Conservation (phyloP, 2,113 vertebrate genomes). For the Pithys albifrons region DNA sequence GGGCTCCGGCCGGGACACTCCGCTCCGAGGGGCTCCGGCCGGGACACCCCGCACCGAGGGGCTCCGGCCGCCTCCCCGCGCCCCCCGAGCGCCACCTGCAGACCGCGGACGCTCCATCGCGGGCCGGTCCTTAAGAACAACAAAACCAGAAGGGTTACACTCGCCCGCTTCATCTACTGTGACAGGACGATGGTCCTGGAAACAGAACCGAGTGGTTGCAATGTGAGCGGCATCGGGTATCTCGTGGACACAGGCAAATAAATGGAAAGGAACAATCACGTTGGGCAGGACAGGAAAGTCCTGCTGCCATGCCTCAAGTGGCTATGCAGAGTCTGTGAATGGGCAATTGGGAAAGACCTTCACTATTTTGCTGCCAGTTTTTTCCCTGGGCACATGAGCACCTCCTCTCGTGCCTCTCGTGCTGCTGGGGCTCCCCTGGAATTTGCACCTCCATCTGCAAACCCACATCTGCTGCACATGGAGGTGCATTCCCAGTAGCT, state of each 20-base stretch:
- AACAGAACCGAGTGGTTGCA: rapidly evolving
- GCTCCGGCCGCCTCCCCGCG: background rate
- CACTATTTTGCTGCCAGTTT: background rate
- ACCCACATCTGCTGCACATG: background rate
- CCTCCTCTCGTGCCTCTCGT: rapidly evolving
- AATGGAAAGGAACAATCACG: background rate
- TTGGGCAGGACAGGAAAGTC: background rate
- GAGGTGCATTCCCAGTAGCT: background rate
- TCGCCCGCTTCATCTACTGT: background rate
- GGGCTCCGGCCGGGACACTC: background rate
- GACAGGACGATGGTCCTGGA: background rate
- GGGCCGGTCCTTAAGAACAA: rapidly evolving
- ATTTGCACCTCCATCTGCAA: background rate
- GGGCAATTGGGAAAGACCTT: background rate
- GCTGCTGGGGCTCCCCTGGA: background rate
- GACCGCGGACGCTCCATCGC: background rate
- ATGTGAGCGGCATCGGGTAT: rapidly evolving
- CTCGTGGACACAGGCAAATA: background rate
- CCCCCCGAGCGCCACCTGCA: background rate
- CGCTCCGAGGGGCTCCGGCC: background rate
- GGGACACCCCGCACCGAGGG: rapidly evolving
- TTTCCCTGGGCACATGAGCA: background rate
- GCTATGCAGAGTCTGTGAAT: background rate
- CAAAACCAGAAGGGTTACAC: rapidly evolving
- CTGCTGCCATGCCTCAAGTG: background rate